phyloP scores from a whole-genome alignment of 2,113 vertebrate genomes.

The Centropus bengalensis region DNA sequence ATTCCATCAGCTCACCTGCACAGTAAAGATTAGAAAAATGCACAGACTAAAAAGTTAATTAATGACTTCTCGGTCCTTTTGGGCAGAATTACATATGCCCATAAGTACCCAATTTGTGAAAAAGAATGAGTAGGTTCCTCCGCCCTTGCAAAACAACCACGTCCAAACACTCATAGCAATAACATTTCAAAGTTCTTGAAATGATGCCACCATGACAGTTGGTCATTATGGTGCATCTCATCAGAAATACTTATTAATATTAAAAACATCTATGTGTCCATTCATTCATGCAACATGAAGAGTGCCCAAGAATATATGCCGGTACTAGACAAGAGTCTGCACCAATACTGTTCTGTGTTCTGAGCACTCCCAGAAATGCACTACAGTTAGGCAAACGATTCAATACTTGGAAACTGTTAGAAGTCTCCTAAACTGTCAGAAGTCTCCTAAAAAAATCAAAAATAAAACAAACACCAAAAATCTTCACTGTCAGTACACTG shows the following conservation, averaged over 20 bases:
- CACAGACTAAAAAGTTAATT: background rate
- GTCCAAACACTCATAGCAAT: background rate
- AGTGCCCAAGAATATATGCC: background rate
- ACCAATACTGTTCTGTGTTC: background rate
- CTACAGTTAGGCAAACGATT: background rate
- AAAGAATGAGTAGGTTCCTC: background rate
- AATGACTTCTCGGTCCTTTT: background rate
- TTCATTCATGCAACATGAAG: background rate
- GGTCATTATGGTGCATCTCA: background rate
- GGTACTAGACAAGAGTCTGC: background rate
- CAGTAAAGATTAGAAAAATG: background rate
- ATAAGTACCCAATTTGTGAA: background rate
- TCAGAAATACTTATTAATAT: background rate
- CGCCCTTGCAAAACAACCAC: background rate
- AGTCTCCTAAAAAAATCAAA: background rate
- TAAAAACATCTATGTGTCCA: background rate
- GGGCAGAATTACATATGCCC: background rate
- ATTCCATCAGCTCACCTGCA: background rate
- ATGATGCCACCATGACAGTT: background rate
- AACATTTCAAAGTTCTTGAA: background rate
- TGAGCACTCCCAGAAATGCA: background rate
- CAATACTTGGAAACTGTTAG: background rate
- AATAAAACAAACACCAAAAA: too few species aligned
- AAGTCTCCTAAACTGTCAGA: background rate
- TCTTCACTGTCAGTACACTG: constrained; percentile 1